Base-by-base conservation (phyloP, 2,888 invertebrate species). In the Catonia carolina region DNA sequence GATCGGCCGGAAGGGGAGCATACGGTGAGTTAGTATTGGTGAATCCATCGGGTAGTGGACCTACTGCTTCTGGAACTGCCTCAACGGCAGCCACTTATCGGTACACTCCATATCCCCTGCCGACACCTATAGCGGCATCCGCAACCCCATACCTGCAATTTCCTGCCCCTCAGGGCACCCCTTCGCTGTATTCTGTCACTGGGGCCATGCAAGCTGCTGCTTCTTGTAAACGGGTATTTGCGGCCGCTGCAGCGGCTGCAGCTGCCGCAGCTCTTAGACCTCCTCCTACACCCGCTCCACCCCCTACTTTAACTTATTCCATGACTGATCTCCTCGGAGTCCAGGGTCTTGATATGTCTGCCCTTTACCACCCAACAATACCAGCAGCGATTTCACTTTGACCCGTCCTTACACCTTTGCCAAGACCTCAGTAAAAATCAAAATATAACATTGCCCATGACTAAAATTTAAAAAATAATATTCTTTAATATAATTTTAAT, bases 1-100 rank as follows among this genome's bases (percentile, higher is more conserved):
- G 93, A 75, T 92, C 92, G 74, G 90, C 92, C 70, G 91, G 91
- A 69, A 87, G 93, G 78, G 91, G 92, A 78, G 89, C 92, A 80
- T 94, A 93, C 85, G 93, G 93, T 94, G 92, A 93, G 93, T 92
- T 91, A 83, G 84, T 90, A 83, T 85, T 85, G 81, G 81, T 84
- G 78, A 82, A 86, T 77, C 82, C 83, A 76, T 78, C 20, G 2
- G 42, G 20, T 42, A 17, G 2, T n/a, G 45, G 45, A n/a, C 14
- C 2, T 5, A 15, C 23, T 42, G 27, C 57, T 50, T 35, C 59
- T 64, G 64, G 65, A 63, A 12, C 58, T 10, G 62, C 59, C 47
- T 56, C 60, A 54, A 42, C 14, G 22, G 47, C 33, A 15, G 55
- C 60, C 54, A 54, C 53, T 55, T 57, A 53, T 39, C 58, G 54